Percentiles rank a stretch among this genome's conserved stretches.
phyloP scores from a whole-genome alignment of 2,888 invertebrate species.

The Xanthia togata region DNA sequence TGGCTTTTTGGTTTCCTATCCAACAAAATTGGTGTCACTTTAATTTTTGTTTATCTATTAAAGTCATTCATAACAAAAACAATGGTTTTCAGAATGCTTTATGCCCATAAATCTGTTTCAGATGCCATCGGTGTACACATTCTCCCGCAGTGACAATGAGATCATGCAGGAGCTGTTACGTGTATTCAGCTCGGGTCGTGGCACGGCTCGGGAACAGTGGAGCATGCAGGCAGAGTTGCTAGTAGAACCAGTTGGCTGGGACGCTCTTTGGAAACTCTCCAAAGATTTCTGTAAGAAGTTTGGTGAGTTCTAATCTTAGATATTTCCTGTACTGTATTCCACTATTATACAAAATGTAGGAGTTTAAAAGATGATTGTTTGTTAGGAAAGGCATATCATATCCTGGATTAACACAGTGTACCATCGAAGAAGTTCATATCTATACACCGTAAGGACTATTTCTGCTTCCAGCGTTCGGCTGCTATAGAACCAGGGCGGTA shows the following conservation, averaged over 20 bases:
- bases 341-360: not conserved
- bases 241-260: conserved; percentile 93
- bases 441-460: no score
- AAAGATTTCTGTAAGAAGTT: conserved; percentile 91
- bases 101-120: conserved; percentile 50
- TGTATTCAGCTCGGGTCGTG: conserved; percentile 81
- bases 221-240: conserved; percentile 88
- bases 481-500: no score
- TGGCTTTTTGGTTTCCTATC: not conserved
- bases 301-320: conserved; percentile 73
- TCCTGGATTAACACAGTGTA: not conserved
- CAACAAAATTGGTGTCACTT: not conserved
- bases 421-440: no score
- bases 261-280: conserved; percentile 93
- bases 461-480: no score
- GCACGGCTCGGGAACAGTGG: conserved; percentile 86
- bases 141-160: conserved; percentile 83
- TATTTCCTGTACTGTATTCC: not conserved
- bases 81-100: not conserved
- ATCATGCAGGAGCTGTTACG: conserved; percentile 80
- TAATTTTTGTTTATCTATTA: not conserved
- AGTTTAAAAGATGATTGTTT: not conserved
- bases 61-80: not conserved
- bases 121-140: conserved; percentile 86
- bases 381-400: not conserved